Evolutionary conservation across 2,797 vertebrate genomes (phyloP).

Genomic region (Anniella stebbinsi): DNA sequence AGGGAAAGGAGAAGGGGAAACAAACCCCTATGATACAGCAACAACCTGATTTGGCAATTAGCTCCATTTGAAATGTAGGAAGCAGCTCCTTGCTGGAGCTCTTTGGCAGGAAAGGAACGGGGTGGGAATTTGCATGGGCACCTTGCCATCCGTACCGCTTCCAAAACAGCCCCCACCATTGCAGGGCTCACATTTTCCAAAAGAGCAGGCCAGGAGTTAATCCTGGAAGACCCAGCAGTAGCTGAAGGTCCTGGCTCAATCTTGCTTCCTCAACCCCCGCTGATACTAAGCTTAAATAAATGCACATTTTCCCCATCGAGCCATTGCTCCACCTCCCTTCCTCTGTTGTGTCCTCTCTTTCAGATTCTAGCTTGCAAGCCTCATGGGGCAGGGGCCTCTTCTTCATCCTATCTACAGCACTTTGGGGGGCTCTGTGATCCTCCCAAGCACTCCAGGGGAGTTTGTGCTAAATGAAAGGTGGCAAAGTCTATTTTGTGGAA

Average conservation of each 20-base stretch:
- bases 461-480: neutral
- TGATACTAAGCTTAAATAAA: neutral
- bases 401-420: too few species aligned
- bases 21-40: neutral
- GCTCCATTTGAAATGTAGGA: neutral
- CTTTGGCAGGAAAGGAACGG: neutral
- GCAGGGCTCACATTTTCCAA: neutral
- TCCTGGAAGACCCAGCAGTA: neutral
- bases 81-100: neutral
- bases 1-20: too few species aligned
- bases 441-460: neutral
- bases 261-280: too few species aligned
- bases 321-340: neutral
- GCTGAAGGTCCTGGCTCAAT: neutral
- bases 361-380: neutral
- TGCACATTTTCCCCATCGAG: neutral
- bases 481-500: neutral
- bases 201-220: neutral
- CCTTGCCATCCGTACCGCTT: too few species aligned
- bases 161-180: neutral
- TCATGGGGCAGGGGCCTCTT: neutral
- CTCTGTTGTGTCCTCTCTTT: too few species aligned
- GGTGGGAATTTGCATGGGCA: too few species aligned
- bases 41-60: rapidly evolving
- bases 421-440: too few species aligned